Percentiles rank a stretch among this genome's conserved stretches.
Evolutionary conservation across 2,113 vertebrate genomes (phyloP).

Genomic region (Dunckerocampus dactyliophorus): DNA sequence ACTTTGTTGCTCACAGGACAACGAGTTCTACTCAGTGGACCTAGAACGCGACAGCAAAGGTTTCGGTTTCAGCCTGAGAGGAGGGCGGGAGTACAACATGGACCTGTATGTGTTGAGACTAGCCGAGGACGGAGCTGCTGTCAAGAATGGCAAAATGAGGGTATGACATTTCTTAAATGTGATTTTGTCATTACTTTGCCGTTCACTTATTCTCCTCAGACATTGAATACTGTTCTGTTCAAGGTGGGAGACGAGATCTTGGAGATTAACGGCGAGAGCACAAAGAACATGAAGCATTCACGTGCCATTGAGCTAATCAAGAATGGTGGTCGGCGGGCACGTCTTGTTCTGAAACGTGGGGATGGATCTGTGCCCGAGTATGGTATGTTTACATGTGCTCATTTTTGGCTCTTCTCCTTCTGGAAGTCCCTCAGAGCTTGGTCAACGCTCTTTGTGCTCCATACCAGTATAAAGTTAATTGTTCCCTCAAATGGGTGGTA

Average conservation of each 20-base stretch:
- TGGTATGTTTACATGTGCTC: slow-evolving; percentile 78
- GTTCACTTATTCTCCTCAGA: background rate
- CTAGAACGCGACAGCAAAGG: slow-evolving; percentile 95
- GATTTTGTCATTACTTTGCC: background rate
- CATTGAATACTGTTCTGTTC: slow-evolving; percentile 8
- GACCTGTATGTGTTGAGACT: slow-evolving; percentile 94
- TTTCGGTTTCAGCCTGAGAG: slow-evolving; percentile 95
- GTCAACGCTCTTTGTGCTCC: background rate
- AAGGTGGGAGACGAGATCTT: slow-evolving; percentile 97
- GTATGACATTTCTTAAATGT: slow-evolving; percentile 64
- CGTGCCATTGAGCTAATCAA: slow-evolving; percentile 99
- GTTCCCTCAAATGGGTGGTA: background rate
- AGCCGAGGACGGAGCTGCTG: slow-evolving; percentile 93
- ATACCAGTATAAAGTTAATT: background rate
- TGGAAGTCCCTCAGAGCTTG: too few species aligned
- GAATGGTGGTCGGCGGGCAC: slow-evolving; percentile 90
- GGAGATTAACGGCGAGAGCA: slow-evolving; percentile 97
- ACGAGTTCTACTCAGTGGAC: slow-evolving; percentile 95
- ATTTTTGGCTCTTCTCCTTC: background rate
- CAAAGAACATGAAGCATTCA: slow-evolving; percentile 98
- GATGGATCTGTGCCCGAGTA: slow-evolving; percentile 99
- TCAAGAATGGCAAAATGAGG: slow-evolving; percentile 95
- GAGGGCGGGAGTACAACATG: slow-evolving; percentile 96
- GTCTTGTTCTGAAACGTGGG: slow-evolving; percentile 93
- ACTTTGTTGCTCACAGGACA: slow-evolving; percentile 76